Conservation (phyloP, 2,888 invertebrate species). For the Ormyrus rosae region DNA sequence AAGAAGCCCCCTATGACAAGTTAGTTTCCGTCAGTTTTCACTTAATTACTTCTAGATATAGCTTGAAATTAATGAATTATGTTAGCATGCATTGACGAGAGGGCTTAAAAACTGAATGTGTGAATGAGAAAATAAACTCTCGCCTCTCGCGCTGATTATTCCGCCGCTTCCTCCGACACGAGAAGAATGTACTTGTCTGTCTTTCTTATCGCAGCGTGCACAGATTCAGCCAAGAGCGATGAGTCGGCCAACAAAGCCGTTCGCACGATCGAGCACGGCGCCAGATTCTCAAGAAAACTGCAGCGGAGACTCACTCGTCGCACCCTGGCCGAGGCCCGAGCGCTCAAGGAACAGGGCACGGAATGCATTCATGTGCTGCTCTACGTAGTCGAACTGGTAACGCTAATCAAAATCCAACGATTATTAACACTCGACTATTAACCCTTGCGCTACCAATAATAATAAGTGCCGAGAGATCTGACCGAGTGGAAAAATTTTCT, state of each 20-base stretch:
- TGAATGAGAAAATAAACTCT: no score
- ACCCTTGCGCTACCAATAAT: no score
- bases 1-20: slow-evolving; percentile 46
- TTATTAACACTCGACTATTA: no score
- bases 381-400: slow-evolving; percentile 88
- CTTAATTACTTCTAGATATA: neutral
- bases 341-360: slow-evolving; percentile 86
- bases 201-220: slow-evolving; percentile 24
- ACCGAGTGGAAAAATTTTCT: no score
- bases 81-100: no score
- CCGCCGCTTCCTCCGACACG: no score
- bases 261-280: slow-evolving; percentile 88
- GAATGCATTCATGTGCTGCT: slow-evolving; percentile 86
- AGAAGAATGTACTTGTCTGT: neutral
- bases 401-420: slow-evolving; percentile 58
- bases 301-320: slow-evolving; percentile 86
- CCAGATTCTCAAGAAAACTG: slow-evolving; percentile 85
- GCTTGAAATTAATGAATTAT: no score
- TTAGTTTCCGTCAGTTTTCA: neutral
- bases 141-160: no score
- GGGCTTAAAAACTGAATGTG: no score
- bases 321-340: slow-evolving; percentile 87
- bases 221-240: slow-evolving; percentile 54
- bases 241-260: slow-evolving; percentile 80
- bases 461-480: no score